Conservation (phyloP, 2,888 invertebrate species). For the Drosophila nr. perissopoda region DNA sequence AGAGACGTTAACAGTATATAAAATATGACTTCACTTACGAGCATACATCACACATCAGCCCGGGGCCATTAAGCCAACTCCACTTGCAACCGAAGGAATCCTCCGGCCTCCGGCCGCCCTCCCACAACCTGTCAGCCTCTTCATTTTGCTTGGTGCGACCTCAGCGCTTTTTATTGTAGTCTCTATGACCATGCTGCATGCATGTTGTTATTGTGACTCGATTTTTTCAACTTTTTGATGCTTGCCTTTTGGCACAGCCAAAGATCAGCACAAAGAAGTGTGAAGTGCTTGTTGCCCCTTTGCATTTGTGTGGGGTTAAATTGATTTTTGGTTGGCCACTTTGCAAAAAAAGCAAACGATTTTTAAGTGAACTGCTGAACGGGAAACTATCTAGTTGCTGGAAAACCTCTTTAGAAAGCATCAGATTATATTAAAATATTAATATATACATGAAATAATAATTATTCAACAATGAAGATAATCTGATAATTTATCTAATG, state of each 20-base stretch:
- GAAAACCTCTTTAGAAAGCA: not conserved
- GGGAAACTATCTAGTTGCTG: not conserved
- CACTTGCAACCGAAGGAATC: constrained; percentile 31
- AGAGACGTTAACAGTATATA: constrained; percentile 73
- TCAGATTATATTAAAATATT: not conserved
- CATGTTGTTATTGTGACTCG: constrained; percentile 29
- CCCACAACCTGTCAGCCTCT: not conserved
- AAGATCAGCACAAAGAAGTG: constrained; percentile 41
- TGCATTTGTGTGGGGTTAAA: constrained; percentile 26
- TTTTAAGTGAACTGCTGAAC: constrained; percentile 12
- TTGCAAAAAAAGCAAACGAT: constrained; percentile 10
- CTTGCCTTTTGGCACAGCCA: constrained; percentile 27
- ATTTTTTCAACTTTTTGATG: constrained; percentile 8
- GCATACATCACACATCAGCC: constrained; percentile 75
- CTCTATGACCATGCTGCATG: constrained; percentile 4
- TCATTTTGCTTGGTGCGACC: constrained; percentile 26
- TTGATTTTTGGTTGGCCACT: constrained; percentile 22
- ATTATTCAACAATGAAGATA: not conserved
- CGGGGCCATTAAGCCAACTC: constrained; percentile 78
- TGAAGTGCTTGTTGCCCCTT: constrained; percentile 37
- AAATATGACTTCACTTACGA: constrained; percentile 84
- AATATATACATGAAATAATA: not conserved
- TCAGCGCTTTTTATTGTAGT: constrained; percentile 12
- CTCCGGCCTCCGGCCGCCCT: not conserved
- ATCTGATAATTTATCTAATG: not conserved